Conservation (phyloP, 2,113 vertebrate species). For the Bungarus multicinctus region DNA sequence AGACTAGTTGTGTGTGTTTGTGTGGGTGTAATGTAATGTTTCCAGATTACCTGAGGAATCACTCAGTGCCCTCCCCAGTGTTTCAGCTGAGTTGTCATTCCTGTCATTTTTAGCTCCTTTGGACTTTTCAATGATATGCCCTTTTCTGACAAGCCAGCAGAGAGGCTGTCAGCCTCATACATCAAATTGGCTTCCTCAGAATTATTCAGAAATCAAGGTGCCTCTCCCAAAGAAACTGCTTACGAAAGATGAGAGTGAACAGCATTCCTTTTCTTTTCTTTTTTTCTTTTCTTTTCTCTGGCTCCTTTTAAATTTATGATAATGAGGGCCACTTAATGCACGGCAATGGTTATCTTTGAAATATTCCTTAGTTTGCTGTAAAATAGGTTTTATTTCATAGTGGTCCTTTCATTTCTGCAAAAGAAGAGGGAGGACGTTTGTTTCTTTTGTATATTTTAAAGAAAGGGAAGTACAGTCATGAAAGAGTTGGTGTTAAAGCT, state of each 20-base stretch:
- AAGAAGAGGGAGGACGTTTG: not conserved
- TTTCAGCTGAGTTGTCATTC: slow-evolving; percentile 13
- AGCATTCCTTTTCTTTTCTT: not conserved
- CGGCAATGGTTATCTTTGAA: slow-evolving; percentile 38
- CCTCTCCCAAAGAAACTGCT: slow-evolving; percentile 16
- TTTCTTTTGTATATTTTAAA: not conserved
- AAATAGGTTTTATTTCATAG: slow-evolving; percentile 20
- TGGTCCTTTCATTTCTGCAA: not conserved
- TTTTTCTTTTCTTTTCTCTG: not conserved
- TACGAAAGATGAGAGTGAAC: slow-evolving; percentile 4
- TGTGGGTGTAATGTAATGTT: not conserved
- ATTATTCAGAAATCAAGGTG: slow-evolving; percentile 25
- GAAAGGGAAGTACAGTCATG: not conserved
- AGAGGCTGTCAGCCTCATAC: not conserved
- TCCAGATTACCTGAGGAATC: not conserved
- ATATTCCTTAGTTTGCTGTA: slow-evolving; percentile 29
- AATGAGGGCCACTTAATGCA: slow-evolving; percentile 40
- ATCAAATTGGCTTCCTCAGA: slow-evolving; percentile 17
- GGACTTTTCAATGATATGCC: not conserved
- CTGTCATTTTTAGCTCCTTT: slow-evolving; percentile 16
- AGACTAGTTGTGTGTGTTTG: not conserved
- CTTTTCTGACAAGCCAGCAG: not conserved
- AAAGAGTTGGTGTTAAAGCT: not conserved
- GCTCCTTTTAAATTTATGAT: slow-evolving; percentile 43
- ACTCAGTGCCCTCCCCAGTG: rapidly evolving